A percentile compares a stretch with the other conserved stretches of the same genome.
Conservation (phyloP, 2,113 vertebrate genomes). For the Falcunculus frontatus region DNA sequence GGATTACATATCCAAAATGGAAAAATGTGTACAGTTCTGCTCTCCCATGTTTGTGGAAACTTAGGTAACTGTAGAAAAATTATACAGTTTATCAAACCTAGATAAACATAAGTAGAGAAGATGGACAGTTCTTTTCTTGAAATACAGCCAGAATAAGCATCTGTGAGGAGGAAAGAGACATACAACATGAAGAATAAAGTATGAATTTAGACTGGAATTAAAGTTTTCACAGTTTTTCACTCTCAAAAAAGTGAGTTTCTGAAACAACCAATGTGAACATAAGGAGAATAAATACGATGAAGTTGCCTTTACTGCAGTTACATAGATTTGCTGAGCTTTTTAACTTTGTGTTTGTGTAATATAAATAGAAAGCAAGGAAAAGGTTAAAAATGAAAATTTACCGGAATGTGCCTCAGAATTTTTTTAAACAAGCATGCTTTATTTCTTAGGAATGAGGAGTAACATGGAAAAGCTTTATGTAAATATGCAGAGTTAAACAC, state of each 20-base stretch:
- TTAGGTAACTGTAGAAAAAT: neutral
- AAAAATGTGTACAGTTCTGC: neutral
- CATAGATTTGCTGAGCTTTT: neutral
- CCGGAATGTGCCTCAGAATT: neutral
- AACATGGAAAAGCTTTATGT: neutral
- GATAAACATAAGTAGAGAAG: neutral
- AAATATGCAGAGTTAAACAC: neutral
- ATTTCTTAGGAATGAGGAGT: neutral
- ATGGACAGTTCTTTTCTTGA: neutral
- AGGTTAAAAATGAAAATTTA: conserved; percentile 12
- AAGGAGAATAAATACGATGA: neutral
- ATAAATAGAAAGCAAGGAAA: neutral
- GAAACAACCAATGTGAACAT: neutral
- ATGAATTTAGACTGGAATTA: neutral
- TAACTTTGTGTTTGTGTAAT: neutral
- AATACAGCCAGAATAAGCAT: neutral
- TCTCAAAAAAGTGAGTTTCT: neutral
- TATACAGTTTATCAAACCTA: neutral
- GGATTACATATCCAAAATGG: neutral
- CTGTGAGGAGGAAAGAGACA: neutral
- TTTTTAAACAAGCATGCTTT: conserved; percentile 14
- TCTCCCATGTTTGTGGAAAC: neutral
- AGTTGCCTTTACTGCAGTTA: neutral
- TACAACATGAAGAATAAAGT: neutral
- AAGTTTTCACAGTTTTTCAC: neutral